Evolutionary conservation across 92 coral and sea anemone species (phyloP).

Genomic region (Paramuricea clavata): DNA sequence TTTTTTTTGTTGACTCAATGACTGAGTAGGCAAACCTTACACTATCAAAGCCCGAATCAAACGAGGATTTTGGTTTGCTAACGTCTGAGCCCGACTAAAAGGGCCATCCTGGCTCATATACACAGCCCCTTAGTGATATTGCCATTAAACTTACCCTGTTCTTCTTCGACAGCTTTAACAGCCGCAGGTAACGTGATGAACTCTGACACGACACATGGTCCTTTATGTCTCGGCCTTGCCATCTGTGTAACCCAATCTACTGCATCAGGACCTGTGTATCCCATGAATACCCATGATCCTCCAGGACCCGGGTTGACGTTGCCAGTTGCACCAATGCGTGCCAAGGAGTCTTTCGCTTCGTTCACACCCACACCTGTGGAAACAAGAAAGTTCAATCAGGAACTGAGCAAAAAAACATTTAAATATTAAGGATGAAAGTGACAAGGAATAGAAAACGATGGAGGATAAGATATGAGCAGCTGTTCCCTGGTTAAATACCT

Average conservation of each 20-base stretch:
- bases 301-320: constrained; percentile 98
- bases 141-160: constrained; percentile 73
- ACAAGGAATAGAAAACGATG: too few relatives aligned
- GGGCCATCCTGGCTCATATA: too few relatives aligned
- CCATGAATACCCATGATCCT: constrained; percentile 97
- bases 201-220: constrained; percentile 92
- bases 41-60: too few relatives aligned
- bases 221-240: constrained; percentile 82
- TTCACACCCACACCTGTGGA: constrained; percentile 88
- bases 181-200: constrained; percentile 93
- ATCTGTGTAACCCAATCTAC: constrained; percentile 90
- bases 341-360: constrained; percentile 84
- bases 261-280: constrained; percentile 96
- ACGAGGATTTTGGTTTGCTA: too few relatives aligned
- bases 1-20: too few relatives aligned
- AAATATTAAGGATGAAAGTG: too few relatives aligned
- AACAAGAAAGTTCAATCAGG: not conserved
- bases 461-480: too few relatives aligned
- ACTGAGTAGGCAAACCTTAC: too few relatives aligned
- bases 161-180: constrained; percentile 65
- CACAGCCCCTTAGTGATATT: not conserved
- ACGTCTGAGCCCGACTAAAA: too few relatives aligned
- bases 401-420: too few relatives aligned
- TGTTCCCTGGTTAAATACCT: too few relatives aligned
- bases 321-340: constrained; percentile 85